Evolutionary conservation across 2,888 invertebrate genomes (phyloP), one percentile per base, ranked within the genome.

Genomic region (Cryptophagus acutangulus): DNA sequence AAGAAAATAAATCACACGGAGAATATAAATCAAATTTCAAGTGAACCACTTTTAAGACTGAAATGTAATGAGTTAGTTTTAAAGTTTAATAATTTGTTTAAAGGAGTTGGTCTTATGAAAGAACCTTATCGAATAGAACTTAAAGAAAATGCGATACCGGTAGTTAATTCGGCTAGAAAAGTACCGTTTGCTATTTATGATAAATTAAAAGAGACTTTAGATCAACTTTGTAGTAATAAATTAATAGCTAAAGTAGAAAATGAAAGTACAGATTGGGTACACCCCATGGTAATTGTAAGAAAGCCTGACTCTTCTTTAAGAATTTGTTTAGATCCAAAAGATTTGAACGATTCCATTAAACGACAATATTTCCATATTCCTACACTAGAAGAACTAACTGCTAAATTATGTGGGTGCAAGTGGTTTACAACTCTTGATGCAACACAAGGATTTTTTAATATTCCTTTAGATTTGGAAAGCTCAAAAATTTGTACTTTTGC

Each of bases 211-310:
- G 16, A 34, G 33, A 46, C 42, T 38, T 36, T 55, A 25, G 40
- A 48, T 17, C 31, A 47, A 30, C 36, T 55, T 38, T 41, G 40
- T 34, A 47, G 46, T 33, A 13, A 29, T 28, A 40, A 42, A 16
- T 44, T 48, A 36, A 48, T 50, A 20, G 43, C 41, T 17, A 55
- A 47, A 46, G n/a, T n/a, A n/a, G 51, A 55, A 3, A 36, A 46
- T 31, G 41, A 45, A 4, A 26, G 26, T 28, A 38, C 44, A n/a
- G 44, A 45, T 18, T 61, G 57, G 57, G 57, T 58, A 10, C n/a
- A 51, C 46, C 48, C 55, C 12, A 37, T 54, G 16, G 52, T 52
- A 20, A 44, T 51, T 36, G 48, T 50, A 14, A 43, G 38, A 34
- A 57, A 55, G 26, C 37, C 44, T n/a, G 28, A 29, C 17, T 33